Conservation (phyloP, 2,113 vertebrate genomes). For the Pangasianodon gigas region DNA sequence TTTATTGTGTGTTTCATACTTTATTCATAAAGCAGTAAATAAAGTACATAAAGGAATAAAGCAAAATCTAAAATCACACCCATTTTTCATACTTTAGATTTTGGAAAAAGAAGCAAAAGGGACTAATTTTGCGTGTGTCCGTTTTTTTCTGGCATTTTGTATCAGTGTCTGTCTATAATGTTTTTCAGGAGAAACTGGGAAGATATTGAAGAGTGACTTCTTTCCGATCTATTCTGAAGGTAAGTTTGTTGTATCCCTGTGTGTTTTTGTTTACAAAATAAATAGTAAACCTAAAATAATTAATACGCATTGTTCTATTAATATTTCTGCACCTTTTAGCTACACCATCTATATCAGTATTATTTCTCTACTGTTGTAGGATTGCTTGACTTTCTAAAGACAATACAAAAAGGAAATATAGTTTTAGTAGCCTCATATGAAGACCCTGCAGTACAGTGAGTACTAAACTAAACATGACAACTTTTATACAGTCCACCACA, state of each 20-base stretch:
- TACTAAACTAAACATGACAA: conserved; percentile 36
- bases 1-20: conserved; percentile 4
- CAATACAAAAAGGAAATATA: conserved; percentile 67
- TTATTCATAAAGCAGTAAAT: neutral
- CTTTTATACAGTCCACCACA: neutral
- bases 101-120: neutral
- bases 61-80: neutral
- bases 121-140: neutral
- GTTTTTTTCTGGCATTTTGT: neutral
- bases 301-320: neutral
- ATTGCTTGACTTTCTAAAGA: conserved; percentile 72
- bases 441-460: conserved; percentile 82
- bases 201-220: conserved; percentile 52
- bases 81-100: neutral
- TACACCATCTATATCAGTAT: neutral
- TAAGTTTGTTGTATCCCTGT: conserved; percentile 58
- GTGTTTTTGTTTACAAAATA: neutral
- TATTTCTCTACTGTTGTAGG: conserved; percentile 45
- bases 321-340: neutral
- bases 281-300: neutral
- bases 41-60: neutral
- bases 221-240: conserved; percentile 77
- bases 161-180: conserved; percentile 4
- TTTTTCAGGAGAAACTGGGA: conserved; percentile 71
- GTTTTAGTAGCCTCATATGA: conserved; percentile 81